These are phyloP conservation scores for Lineus longissimus DNA, from an alignment of 1,140 invertebrate genomes.

Conservation along the genomic window DNA sequence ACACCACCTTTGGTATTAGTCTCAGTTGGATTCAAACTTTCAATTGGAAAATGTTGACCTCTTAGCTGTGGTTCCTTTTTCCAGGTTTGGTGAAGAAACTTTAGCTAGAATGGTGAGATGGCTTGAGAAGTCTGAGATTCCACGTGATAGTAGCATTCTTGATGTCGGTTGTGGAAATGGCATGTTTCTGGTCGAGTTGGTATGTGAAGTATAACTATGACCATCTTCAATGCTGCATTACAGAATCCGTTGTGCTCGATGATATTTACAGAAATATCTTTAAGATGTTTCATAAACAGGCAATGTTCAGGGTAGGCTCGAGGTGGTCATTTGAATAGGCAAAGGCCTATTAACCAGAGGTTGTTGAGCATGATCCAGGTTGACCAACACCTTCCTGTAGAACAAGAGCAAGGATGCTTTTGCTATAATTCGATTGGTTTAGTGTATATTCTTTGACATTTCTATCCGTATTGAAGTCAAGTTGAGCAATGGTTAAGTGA, in stretches of 20 bases:
- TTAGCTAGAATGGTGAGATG: conserved; percentile 70
- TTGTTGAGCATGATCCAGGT: too few relatives aligned
- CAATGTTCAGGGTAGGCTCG: too few relatives aligned
- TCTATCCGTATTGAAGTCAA: conserved; percentile 11
- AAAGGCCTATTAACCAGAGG: too few relatives aligned
- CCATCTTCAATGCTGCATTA: too few relatives aligned
- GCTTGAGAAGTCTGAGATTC: conserved; percentile 36
- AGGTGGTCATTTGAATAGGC: too few relatives aligned
- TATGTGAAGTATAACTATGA: conserved; percentile 26
- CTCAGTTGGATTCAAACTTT: not conserved
- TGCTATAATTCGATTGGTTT: not conserved
- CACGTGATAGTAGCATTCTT: conserved; percentile 27
- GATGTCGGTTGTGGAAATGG: conserved; percentile 87
- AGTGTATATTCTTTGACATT: conserved; percentile 4
- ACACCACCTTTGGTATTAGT: not conserved
- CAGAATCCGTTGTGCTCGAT: not conserved
- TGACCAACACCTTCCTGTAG: too few relatives aligned
- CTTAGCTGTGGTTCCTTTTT: not conserved
- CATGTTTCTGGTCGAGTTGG: conserved; percentile 73
- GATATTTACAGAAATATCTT: not conserved
- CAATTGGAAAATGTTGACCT: conserved; percentile 4
- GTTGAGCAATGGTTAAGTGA: not conserved
- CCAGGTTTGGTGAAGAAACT: conserved; percentile 77
- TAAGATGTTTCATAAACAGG: too few relatives aligned
- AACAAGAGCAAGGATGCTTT: conserved; percentile 8